Base-by-base conservation (phyloP, 2,797 vertebrate genomes). In the Acanthurus lineatus region DNA sequence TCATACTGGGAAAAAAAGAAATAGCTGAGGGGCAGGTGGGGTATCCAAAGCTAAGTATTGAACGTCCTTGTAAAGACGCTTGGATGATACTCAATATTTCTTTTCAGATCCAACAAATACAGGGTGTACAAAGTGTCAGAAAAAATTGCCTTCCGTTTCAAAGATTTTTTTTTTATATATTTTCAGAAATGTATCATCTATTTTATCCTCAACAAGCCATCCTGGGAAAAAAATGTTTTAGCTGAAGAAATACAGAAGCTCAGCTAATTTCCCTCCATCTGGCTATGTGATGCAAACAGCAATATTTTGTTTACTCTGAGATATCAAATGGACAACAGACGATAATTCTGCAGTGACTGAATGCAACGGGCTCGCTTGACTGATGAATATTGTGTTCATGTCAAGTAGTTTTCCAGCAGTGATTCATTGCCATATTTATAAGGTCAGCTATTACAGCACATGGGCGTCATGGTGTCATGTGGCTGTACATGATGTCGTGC, bases 371-470 rank as follows among this genome's bases (percentile, higher is more conserved):
- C 61, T 62, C 9, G 49, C 61, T 65, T 54, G 64, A 80, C 16
- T 12, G 66, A 79, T 88, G 78, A 73, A 76, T 81, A 66, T 76
- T 73, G 62, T 62, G 78, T 70, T 59, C 60, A 14, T 42, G 76
- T 72, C 56, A 66, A 52, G 38, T 49, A 53, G 28, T 69, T 83
- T 77, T 69, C 57, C 70, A 42, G 58, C 65, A n/a, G 69, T 86
- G 85, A 83, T 62, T 83, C 73, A 83, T 73, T 47, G 66, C 40
- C 45, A 57, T 72, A 61, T 81, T 85, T 76, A 82, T 79, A 75
- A 86, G 85, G 82, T 85, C 60, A 75, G 57, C 54, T 51, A 45
- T 75, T 62, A 44, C 70, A 77, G 75, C 69, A 77, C 47, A 19
- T 19, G 3, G 54, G 14, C 61, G 6, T 66, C 72, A 12, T 1